phyloP scores from a whole-genome alignment of 2,113 vertebrate species.

The Argyrosomus japonicus region DNA sequence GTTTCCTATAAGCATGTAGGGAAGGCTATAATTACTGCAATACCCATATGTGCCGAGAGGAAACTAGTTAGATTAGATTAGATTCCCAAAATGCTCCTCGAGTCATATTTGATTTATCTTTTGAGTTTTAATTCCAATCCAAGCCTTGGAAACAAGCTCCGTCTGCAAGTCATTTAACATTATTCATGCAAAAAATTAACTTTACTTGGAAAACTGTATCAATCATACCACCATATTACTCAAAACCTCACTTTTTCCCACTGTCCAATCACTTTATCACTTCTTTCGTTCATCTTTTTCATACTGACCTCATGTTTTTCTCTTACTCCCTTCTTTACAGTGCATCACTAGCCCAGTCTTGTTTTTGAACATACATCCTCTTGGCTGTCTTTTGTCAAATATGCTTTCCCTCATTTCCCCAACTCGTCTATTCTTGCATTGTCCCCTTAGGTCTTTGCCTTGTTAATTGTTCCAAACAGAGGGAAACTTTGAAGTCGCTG shows the following conservation, averaged over 20 bases:
- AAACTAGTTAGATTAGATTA: too few relatives aligned
- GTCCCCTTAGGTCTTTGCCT: slow-evolving; percentile 43
- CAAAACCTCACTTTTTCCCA: not conserved
- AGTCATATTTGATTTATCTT: not conserved
- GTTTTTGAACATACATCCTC: not conserved
- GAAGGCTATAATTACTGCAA: too few relatives aligned
- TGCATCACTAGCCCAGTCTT: slow-evolving; percentile 2
- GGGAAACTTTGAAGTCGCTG: slow-evolving; percentile 58
- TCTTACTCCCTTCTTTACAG: slow-evolving; percentile 6
- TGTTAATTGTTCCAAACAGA: slow-evolving; percentile 53
- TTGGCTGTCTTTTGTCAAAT: not conserved
- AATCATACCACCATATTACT: not conserved
- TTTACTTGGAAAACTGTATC: not conserved
- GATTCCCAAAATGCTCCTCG: not conserved
- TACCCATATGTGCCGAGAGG: too few relatives aligned
- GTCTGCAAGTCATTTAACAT: not conserved
- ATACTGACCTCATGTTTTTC: not conserved
- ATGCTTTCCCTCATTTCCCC: not conserved
- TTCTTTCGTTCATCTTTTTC: not conserved
- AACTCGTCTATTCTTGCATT: slow-evolving; percentile 29
- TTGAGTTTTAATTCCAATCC: not conserved
- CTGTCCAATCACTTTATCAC: not conserved
- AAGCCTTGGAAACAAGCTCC: not conserved
- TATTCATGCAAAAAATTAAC: not conserved
- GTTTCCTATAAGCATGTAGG: too few relatives aligned